Base-by-base conservation (phyloP, 2,797 vertebrate species). In the Muscicapa striata region DNA sequence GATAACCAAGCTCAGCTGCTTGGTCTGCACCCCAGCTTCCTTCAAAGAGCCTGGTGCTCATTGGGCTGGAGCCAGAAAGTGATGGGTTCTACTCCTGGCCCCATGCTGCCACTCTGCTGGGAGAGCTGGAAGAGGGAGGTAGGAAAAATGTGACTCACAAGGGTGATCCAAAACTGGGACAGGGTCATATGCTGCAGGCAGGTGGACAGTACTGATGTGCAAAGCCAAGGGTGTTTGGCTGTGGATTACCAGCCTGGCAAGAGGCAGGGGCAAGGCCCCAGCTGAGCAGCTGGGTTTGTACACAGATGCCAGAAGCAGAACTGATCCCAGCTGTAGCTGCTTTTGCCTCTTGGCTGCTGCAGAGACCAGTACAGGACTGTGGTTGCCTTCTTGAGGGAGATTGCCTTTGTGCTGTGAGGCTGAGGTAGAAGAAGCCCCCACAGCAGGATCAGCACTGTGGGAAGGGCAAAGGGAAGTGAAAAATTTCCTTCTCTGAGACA, bases 271-370 rank as follows among this genome's bases (percentile, higher is more conserved):
- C 13, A 80, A 63, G 66, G 68, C 10, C 24, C 29, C 2, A 2
- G 23, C 51, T 49, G 58, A 88, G 83, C 69, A 86, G 51, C 66
- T 81, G 73, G 40, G 45, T 58, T 88, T 36, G 16, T n/a, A 19
- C 51, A 43, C 13, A 46, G 55, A 34, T 88, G 70, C 40, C 40
- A 45, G 43, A 73, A 76, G 45, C 40, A 76, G 40, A 45, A 67
- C 63, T 59, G 45, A 66, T 54, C n/a, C 70, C 85, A 81, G 67
- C 46, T 63, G 36, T 81, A 79, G 67, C 40, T 82, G 80, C 36
- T 79, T 77, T 79, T 91, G 55, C 32, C 26, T 74, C 43, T 59
- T 73, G 69, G 55, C 69, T 94, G 74, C 77, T 46, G 32, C n/a
- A 55, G 54, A 75, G 18, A 29, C 27, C 7, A 8, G 32, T 0